Evolutionary conservation across 2,888 invertebrate species (phyloP), one percentile per base, ranked within the genome.

Genomic region (Gastracanthus pulcherrimus): DNA sequence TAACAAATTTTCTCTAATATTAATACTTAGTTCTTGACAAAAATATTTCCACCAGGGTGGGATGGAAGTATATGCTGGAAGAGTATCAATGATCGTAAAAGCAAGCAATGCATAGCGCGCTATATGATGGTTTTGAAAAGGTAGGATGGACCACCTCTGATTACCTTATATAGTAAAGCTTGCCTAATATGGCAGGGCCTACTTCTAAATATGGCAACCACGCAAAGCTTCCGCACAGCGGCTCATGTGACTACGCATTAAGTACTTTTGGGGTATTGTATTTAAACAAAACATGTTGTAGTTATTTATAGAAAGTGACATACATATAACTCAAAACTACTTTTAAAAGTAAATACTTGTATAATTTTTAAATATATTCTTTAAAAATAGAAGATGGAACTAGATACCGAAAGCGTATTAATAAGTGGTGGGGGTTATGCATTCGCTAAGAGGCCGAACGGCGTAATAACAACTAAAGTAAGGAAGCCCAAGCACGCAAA

Each of bases 201-300:
- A 94, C 93, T 94, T 95, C 96, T 95, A 95, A 96, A 96, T 95
- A 96, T 95, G 96, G 96, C 94, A 93, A 90, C 94, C 94, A 94
- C 95, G 94, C 93, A 94, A 87, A 84, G 83, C 87, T 86, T 86
- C 83, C 86, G 87, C 87, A 80, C 55, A 76, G 36, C 64, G 55
- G 82, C 72, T 82, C 79, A 80, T 84, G 80, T 76, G 84, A 48
- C 45, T 79, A 38, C 38, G 67, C 19, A 11, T 19, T 19, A 62
- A 66, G 31, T 34, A 74, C 58, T n/a, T 64, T 66, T 31, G 5
- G 51, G 19, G 19, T 29, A n/a, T 29, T 38, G 2, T 36, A 38
- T 51, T 62, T 13, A 71, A 51, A 38, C 48, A 9, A 45, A 19
- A 5, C 11, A 58, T 36, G 26, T 60, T 55, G 6, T 19, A 19